Evolutionary conservation across 2,113 vertebrate genomes (phyloP).

Genomic region (Rhynchomys soricoides): DNA sequence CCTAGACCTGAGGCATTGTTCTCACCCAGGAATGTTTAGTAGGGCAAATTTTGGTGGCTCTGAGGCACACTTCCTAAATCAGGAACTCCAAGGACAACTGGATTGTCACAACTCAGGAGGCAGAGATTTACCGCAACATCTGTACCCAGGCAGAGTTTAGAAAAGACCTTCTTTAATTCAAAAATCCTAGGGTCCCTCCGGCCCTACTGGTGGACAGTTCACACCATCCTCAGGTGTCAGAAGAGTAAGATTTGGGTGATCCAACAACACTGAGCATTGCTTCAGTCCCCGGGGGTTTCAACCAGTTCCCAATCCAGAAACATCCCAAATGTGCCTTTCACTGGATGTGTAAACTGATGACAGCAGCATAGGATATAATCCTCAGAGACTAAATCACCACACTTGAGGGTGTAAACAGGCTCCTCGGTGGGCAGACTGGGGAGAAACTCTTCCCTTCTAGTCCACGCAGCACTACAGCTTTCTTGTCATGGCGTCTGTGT

Average conservation of each 20-base stretch:
- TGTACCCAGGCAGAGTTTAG: constrained; percentile 10
- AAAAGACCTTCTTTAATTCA: not conserved
- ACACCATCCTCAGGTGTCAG: not conserved
- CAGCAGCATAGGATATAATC: not conserved
- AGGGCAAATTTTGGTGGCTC: not conserved
- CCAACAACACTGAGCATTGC: not conserved
- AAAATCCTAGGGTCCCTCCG: not conserved
- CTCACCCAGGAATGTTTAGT: not conserved
- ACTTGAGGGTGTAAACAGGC: not conserved
- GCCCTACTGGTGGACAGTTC: not conserved
- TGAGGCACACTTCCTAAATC: not conserved
- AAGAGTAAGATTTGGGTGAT: not conserved
- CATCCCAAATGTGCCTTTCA: not conserved
- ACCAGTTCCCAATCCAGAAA: not conserved
- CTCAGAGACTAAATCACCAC: not conserved
- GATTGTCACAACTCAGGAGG: not conserved
- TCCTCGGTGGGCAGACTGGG: not conserved
- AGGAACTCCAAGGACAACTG: not conserved
- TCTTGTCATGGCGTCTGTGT: not conserved
- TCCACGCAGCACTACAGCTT: not conserved
- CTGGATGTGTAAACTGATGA: not conserved
- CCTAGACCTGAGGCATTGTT: not conserved
- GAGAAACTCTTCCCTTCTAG: not conserved
- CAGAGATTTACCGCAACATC: not conserved
- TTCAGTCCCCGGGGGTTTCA: not conserved